These are phyloP conservation scores for Myopa tessellatipennis DNA, from an alignment of 2,888 invertebrate species.

Conservation along the genomic window DNA sequence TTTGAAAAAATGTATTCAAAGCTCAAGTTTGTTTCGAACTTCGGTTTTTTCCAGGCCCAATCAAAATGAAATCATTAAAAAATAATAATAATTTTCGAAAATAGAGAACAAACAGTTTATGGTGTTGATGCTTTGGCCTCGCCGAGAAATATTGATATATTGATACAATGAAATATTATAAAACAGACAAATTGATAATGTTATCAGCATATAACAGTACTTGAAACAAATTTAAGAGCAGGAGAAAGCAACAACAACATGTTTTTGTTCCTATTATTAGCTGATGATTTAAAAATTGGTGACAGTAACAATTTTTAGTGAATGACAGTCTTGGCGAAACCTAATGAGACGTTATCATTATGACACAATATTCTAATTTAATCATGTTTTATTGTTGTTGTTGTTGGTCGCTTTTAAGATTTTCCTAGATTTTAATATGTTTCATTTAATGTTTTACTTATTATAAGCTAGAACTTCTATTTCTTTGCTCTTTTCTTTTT, in stretches of 20 bases:
- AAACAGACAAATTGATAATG: conserved; percentile 20
- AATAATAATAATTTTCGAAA: conserved; percentile 23
- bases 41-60: not conserved
- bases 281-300: not conserved
- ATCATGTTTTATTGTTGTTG: not conserved
- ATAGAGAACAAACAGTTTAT: conserved; percentile 36
- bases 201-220: conserved; percentile 19
- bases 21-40: not conserved
- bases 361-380: conserved; percentile 30
- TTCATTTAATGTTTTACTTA: no score
- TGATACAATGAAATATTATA: not conserved
- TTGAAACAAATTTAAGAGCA: not conserved
- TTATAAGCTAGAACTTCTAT: no score
- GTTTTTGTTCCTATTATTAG: not conserved
- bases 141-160: conserved; percentile 11
- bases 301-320: no score
- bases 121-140: conserved; percentile 16
- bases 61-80: conserved; percentile 20
- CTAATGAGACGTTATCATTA: conserved; percentile 17
- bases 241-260: not conserved
- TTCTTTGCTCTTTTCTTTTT: no score
- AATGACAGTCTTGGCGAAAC: not conserved
- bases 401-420: no score
- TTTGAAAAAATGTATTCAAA: not conserved
- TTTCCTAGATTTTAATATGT: no score